phyloP scores from a whole-genome alignment of 2,888 invertebrate genomes.

The Acleris cristana region DNA sequence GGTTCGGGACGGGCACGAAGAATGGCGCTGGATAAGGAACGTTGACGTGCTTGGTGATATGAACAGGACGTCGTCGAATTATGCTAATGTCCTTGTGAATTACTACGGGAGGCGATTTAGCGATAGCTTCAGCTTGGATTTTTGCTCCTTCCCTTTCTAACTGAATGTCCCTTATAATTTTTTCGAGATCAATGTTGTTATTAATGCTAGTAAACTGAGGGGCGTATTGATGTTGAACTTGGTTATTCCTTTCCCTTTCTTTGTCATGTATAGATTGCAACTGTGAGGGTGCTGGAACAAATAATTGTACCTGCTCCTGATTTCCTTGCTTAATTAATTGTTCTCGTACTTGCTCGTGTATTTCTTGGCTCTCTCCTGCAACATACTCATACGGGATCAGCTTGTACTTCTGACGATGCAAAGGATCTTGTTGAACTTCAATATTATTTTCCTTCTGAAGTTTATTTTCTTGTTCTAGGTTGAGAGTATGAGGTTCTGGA shows the following conservation, averaged over 20 bases:
- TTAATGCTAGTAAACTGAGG: slow-evolving; percentile 58
- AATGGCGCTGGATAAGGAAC: slow-evolving; percentile 49
- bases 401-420: slow-evolving; percentile 30
- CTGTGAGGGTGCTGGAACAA: slow-evolving; percentile 28
- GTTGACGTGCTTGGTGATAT: slow-evolving; percentile 48
- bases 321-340: slow-evolving; percentile 36
- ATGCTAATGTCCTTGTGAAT: slow-evolving; percentile 53
- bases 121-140: slow-evolving; percentile 54
- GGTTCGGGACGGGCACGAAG: slow-evolving; percentile 57
- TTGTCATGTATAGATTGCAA: slow-evolving; percentile 17
- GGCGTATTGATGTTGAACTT: slow-evolving; percentile 52
- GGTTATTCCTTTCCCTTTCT: slow-evolving; percentile 28
- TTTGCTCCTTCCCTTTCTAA: slow-evolving; percentile 57
- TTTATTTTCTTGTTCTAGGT: slow-evolving; percentile 16
- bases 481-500: slow-evolving; percentile 29
- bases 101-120: slow-evolving; percentile 51
- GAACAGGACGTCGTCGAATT: slow-evolving; percentile 49
- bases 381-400: slow-evolving; percentile 36
- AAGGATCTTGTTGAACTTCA: slow-evolving; percentile 34
- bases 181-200: slow-evolving; percentile 56
- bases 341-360: slow-evolving; percentile 22
- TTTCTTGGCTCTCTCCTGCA: slow-evolving; percentile 23
- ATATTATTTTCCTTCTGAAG: slow-evolving; percentile 24
- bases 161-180: slow-evolving; percentile 48
- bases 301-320: slow-evolving; percentile 40